Base-by-base conservation (phyloP, 1,140 invertebrate species). In the Lineus longissimus region DNA sequence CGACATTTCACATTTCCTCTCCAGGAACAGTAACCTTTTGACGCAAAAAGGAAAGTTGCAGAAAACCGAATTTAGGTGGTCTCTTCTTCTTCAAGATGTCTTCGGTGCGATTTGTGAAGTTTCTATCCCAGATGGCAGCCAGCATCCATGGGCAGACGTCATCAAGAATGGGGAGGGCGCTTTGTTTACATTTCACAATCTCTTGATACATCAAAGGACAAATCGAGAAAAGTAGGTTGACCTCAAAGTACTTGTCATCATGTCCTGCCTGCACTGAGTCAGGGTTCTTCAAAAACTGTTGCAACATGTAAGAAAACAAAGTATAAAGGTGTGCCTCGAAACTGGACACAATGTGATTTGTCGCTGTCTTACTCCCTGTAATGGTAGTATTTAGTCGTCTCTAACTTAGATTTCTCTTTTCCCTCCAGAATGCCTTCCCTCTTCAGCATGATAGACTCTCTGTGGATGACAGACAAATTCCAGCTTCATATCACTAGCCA, bases 371-470 rank as follows among this genome's bases (percentile, higher is more conserved):
- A 36, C 33, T 36, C 33, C 4, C 15, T 7, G 4, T 36, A 4
- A 4, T 36, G 15, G 33, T 4, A 36, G 33, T 36, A 36, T 36
- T 36, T 7, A 36, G 6, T 15, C 33, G 33, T 36, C 6, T 4
- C 6, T 36, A 36, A 7, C 15, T 36, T 4, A 7, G 33, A 15
- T 36, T 29, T 55, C 54, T 55, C 23, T 15, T 30, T 11, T n/a
- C 55, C 36, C 23, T 31, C 25, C 55, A 57, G 55, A 15, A n/a
- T 19, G 23, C 29, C 55, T 2, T 30, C 29, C 55, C 55, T 57
- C n/a, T 57, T 57, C 36, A 29, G 55, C 30, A n/a, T 57, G 1
- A 57, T 57, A 2, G 55, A 57, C 55, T 17, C 55, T 36, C 30
- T 57, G 7, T 57, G 55, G 55, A 7, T 36, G n/a, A 23, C 55